Evolutionary conservation across 2,888 invertebrate genomes (phyloP), one percentile per base, ranked within the genome.

Genomic region (Minunthozetes semirufus): DNA sequence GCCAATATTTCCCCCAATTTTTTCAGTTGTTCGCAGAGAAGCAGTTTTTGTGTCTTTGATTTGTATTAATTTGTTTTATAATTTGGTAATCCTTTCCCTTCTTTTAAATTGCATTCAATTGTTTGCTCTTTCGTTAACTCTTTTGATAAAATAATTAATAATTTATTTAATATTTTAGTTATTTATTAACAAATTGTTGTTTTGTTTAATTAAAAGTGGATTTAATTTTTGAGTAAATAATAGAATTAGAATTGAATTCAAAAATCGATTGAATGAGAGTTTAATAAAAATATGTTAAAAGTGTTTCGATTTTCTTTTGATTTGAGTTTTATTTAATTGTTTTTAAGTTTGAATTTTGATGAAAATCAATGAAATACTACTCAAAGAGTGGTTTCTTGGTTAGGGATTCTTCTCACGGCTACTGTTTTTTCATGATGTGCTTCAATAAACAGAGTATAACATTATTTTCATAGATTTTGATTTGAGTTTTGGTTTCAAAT

Each of bases 381-480:
- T n/a, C n/a, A n/a, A 33, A 25, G 63, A 63, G 27, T 63, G 13
- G 63, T 63, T 25, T 59, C n/a, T n/a, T n/a, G n/a, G 19, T 2
- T 59, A 59, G 19, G 6, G 6, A 19, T 25, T 25, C 25, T 63
- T 63, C 63, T 63, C 63, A 63, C n/a, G 63, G 33, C 63, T 33
- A 2, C 1, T 8, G 0, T 22, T 33, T 63, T 63, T 63, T 63
- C 9, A 9, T 5, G 29, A 19, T 63, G 9, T n/a, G 63, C 38
- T n/a, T 33, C 33, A 63, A 29, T 63, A 33, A 63, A 33, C 33
- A 33, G 15, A 33, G 4, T 63, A 8, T 25, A 25, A 63, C 63
- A 27, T 63, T 63, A 17, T 63, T 63, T 63, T 63, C 33, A 63
- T 63, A 25, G 22, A 63, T 15, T n/a, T 59, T 59, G 17, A 27